A percentile compares a stretch with the other conserved stretches of the same genome.
Conservation (phyloP, 2,113 vertebrate species). For the Galbula dea region DNA sequence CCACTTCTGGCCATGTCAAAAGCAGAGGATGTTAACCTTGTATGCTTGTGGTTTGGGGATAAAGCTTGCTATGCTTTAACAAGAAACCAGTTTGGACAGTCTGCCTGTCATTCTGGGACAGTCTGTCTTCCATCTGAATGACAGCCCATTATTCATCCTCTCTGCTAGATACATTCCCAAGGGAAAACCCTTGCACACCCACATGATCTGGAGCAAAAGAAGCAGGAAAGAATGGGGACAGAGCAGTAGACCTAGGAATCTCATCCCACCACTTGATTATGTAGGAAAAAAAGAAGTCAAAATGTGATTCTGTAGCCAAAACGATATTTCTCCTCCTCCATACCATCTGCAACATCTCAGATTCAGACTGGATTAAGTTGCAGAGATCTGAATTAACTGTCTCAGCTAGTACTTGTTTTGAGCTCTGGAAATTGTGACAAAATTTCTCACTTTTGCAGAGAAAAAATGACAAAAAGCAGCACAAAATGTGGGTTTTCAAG, state of each 20-base stretch:
- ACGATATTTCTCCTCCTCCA: slow-evolving; percentile 19
- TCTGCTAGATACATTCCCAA: not conserved
- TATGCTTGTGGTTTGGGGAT: not conserved
- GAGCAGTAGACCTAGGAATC: not conserved
- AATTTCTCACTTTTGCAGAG: not conserved
- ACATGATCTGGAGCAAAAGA: not conserved
- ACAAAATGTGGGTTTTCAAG: not conserved
- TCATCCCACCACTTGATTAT: not conserved
- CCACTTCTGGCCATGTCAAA: not conserved
- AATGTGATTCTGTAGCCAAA: not conserved
- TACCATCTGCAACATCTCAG: slow-evolving; percentile 49
- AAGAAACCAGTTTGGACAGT: not conserved
- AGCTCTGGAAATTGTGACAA: not conserved
- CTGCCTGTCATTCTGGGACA: not conserved
- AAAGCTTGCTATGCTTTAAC: not conserved
- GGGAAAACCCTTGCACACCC: not conserved
- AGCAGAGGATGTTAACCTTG: not conserved
- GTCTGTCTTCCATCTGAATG: not conserved
- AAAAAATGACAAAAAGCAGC: not conserved
- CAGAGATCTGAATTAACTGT: slow-evolving; percentile 14
- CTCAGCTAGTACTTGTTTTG: not conserved
- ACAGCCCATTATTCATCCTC: not conserved
- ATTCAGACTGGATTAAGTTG: slow-evolving; percentile 23
- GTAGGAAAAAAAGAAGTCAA: not conserved
- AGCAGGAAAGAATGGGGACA: not conserved